Percentiles rank a stretch among this genome's conserved stretches.
phyloP scores from a whole-genome alignment of 2,113 vertebrate genomes.

The Alethe castanea region DNA sequence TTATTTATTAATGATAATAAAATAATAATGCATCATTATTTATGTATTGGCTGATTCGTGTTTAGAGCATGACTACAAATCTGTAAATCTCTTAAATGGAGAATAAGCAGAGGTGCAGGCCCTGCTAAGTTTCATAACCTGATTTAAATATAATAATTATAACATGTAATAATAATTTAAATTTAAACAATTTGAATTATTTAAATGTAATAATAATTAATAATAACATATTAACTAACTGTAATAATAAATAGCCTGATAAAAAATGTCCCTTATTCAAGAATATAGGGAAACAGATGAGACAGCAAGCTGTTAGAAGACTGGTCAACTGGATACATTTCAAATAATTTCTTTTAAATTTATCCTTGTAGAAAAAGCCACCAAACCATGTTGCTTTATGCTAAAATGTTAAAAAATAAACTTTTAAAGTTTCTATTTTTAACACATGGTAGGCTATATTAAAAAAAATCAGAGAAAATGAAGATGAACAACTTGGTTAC shows the following conservation, averaged over 20 bases:
- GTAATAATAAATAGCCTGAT: not conserved
- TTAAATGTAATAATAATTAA: not conserved
- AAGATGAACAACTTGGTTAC: not conserved
- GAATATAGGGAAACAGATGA: not conserved
- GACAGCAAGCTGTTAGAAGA: not conserved
- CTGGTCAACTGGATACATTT: not conserved
- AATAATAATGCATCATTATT: slow-evolving; percentile 50
- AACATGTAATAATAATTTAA: not conserved
- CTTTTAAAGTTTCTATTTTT: not conserved
- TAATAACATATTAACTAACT: not conserved
- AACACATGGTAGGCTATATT: not conserved
- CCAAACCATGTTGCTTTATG: not conserved
- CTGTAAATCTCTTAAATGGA: not conserved
- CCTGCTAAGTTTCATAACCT: not conserved
- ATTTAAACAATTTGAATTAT: not conserved
- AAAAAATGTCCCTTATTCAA: not conserved
- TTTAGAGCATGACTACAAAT: not conserved
- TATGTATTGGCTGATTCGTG: slow-evolving; percentile 19
- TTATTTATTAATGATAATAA: slow-evolving; percentile 45
- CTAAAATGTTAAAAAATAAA: not conserved
- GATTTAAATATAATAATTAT: not conserved
- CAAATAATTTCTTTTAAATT: not conserved
- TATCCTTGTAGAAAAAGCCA: not conserved
- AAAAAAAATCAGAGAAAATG: not conserved
- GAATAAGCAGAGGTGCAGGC: not conserved